These are phyloP conservation scores for Antennarius maculatus DNA, from an alignment of 2,797 vertebrate species.

Conservation along the genomic window DNA sequence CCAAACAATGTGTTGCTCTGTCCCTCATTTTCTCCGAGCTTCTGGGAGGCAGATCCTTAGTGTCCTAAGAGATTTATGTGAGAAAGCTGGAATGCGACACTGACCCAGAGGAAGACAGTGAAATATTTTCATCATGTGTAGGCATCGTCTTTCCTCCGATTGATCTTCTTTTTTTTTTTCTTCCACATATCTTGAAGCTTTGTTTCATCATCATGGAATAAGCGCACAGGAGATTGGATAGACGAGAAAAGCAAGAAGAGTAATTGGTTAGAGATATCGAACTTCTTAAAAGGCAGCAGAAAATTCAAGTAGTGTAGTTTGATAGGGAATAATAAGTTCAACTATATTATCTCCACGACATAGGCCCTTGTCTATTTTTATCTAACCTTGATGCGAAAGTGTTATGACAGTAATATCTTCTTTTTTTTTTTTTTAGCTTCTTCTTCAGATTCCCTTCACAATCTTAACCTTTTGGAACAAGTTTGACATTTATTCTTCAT, in stretches of 20 bases:
- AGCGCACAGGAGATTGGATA: constrained; percentile 6
- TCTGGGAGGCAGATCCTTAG: constrained; percentile 24
- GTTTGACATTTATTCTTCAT: constrained; percentile 10
- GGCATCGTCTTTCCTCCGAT: constrained; percentile 12
- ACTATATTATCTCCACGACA: constrained; percentile 3
- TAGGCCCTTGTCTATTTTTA: constrained; percentile 9
- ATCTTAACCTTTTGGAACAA: constrained; percentile 11
- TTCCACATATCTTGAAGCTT: constrained; percentile 28
- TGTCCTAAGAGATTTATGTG: constrained; percentile 26
- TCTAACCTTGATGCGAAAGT: constrained; percentile 19
- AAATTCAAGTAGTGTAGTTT: constrained; percentile 34
- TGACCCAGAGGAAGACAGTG: constrained; percentile 30
- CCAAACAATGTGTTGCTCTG: constrained; percentile 62
- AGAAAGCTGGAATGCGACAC: constrained; percentile 20
- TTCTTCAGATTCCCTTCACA: neutral
- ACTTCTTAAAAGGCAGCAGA: constrained; percentile 31
- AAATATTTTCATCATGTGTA: constrained; percentile 44
- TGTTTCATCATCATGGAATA: constrained; percentile 43
- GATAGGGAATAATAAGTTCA: constrained; percentile 27
- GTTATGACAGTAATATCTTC: neutral
- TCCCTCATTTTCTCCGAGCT: constrained; percentile 39
- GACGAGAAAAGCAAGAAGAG: constrained; percentile 25
- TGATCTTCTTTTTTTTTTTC: constrained; percentile 35
- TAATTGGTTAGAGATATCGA: constrained; percentile 34
- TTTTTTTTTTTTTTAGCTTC: constrained; percentile 4